Evolutionary conservation across 2,888 invertebrate species (phyloP).

Genomic region (Icerya purchasi): DNA sequence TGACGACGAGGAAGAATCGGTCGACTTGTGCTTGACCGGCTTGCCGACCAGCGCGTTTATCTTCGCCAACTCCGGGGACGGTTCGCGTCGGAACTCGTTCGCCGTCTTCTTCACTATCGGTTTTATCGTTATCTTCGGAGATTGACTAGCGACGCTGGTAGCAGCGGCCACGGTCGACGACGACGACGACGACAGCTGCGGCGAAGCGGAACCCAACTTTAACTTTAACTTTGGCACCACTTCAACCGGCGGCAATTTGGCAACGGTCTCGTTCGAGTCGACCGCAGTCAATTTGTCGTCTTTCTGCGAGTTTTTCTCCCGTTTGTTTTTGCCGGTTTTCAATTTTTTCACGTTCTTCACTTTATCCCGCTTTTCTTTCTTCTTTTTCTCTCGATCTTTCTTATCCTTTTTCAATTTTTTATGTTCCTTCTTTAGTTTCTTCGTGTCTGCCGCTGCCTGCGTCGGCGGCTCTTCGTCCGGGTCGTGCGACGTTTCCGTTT

Average conservation of each 20-base stretch:
- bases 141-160: conserved; percentile 7
- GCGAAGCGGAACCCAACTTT: conserved; percentile 11
- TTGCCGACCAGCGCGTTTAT: conserved; percentile 64
- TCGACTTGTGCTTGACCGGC: conserved; percentile 37
- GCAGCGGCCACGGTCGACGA: conserved; percentile 1
- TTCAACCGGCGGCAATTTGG: conserved; percentile 19
- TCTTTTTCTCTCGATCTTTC: conserved; percentile 13
- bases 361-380: conserved; percentile 13
- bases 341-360: conserved; percentile 4
- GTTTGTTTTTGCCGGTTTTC: conserved; percentile 17
- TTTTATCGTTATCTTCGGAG: conserved; percentile 32
- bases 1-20: conserved; percentile 3
- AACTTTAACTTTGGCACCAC: conserved; percentile 21
- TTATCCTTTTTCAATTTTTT: conserved; percentile 14
- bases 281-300: background rate
- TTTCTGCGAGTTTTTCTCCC: conserved; percentile 18
- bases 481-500: background rate
- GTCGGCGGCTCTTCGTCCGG: conserved; percentile 13
- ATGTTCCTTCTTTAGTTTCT: conserved; percentile 35
- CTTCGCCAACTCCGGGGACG: conserved; percentile 52
- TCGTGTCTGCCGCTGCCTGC: conserved; percentile 18
- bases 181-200: conserved; percentile 10
- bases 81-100: background rate
- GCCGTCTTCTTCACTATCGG: conserved; percentile 30
- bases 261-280: conserved; percentile 15